Evolutionary conservation across 2,113 vertebrate genomes (phyloP), one percentile per base, ranked within the genome.

Genomic region (Protobothrops mucrosquamatus): DNA sequence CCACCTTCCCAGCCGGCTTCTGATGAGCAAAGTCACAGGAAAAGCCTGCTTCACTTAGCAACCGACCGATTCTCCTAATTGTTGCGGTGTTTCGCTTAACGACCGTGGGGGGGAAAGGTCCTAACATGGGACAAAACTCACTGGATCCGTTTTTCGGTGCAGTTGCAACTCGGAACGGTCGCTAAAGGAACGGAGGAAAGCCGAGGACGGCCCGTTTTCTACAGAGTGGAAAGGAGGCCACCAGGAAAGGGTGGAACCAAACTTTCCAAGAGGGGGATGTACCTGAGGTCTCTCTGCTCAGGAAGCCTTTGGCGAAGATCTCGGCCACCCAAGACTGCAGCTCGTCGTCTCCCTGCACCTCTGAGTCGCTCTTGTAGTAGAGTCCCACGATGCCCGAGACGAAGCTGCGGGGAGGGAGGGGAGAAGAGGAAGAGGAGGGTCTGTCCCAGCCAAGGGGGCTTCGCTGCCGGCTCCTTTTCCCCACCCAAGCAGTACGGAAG

Each of bases 271-370:
- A 11, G 26, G 0, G 34, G 14, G 2, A 24, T 8, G 8, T 86
- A 93, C 92, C 92, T 93, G 92, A 93, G 0, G 74, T 29, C 7
- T n/a, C 10, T 6, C 18, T 93, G 92, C 43, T 23, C n/a, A 93
- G 46, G 64, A 93, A 93, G 0, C 92, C 92, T 23, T 86, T 93
- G 4, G 88, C 52, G 46, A 90, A 93, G 74, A 93, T 61, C 3
- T 93, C 92, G 6, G 74, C 85, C 18, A 93, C 10, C 92, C 92
- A 93, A 2, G 88, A 88, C 46, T 93, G 92, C 7, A 93, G 12
- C 29, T 93, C 92, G 0, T 29, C 59, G 52, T 93, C 92, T 20
- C 88, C 39, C 55, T 90, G 92, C n/a, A 93, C 74, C 0, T 74
- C 4, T 4, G 52, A 2, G 3, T 93, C 85, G 24, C 51, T 87